Conservation (phyloP, 2,888 invertebrate genomes). For the Didymodactylos carnosus region DNA sequence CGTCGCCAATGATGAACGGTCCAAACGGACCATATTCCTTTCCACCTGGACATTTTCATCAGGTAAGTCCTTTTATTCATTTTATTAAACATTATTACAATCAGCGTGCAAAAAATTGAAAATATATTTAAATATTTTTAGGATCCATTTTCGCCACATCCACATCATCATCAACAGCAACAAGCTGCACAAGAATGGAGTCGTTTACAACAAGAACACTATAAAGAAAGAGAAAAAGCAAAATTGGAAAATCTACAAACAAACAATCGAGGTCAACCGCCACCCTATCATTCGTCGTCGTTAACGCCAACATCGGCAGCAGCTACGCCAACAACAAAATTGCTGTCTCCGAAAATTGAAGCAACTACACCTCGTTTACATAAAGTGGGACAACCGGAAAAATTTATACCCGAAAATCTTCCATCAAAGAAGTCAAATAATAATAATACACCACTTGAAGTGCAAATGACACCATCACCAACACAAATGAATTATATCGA, state of each 20-base stretch:
- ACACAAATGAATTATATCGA: constrained; percentile 13
- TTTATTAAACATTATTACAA: constrained; percentile 18
- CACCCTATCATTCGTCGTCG: not conserved
- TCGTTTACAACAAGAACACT: constrained; percentile 14
- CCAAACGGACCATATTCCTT: too few relatives aligned
- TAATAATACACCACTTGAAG: not conserved
- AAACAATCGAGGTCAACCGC: not conserved
- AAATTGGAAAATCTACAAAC: constrained; percentile 29
- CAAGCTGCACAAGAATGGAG: constrained; percentile 16
- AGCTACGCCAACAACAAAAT: constrained; percentile 13
- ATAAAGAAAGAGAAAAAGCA: constrained; percentile 18
- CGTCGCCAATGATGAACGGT: not conserved
- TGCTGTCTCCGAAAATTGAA: constrained; percentile 10
- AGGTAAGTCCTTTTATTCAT: constrained; percentile 19
- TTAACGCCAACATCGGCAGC: constrained; percentile 16
- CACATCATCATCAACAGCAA: constrained; percentile 17
- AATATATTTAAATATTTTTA: too few relatives aligned
- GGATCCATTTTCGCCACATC: constrained; percentile 12
- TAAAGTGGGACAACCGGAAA: not conserved
- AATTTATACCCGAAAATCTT: not conserved
- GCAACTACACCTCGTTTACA: not conserved
- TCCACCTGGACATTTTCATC: not conserved
- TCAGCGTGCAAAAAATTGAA: constrained; percentile 7
- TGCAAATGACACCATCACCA: constrained; percentile 12
- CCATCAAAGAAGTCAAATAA: not conserved